Conservation (phyloP, 2,113 vertebrate genomes). For the Pelecanoides urinatrix region DNA sequence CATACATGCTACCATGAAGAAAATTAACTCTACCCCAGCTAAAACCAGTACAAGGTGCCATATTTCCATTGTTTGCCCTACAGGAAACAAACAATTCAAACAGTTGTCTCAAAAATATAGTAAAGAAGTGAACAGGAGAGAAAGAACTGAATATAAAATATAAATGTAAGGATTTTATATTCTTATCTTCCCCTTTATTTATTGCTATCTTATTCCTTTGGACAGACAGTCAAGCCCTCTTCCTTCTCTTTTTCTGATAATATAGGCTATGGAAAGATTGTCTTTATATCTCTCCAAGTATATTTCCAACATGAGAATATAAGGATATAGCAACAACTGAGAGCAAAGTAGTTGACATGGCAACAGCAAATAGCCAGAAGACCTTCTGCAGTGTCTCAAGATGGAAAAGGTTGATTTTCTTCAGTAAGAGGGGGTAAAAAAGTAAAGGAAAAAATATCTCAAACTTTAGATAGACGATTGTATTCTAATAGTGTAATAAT, state of each 20-base stretch:
- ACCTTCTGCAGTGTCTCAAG: background rate
- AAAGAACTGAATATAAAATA: background rate
- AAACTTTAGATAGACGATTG: background rate
- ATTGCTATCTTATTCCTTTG: background rate
- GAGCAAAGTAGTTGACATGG: conserved; percentile 20
- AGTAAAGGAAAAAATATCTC: background rate
- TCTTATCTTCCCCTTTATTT: background rate
- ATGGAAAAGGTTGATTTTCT: background rate
- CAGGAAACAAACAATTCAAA: background rate
- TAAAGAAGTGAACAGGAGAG: background rate
- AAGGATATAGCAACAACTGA: background rate
- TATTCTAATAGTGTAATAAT: background rate
- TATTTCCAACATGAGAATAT: background rate
- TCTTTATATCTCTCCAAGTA: background rate
- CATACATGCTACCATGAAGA: background rate
- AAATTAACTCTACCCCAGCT: background rate
- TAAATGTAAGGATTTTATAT: background rate
- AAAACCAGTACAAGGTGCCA: background rate
- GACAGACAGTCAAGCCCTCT: background rate
- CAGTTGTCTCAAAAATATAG: background rate
- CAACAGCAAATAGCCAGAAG: conserved; percentile 24
- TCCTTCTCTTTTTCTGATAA: background rate
- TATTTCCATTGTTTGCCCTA: background rate
- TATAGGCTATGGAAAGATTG: background rate
- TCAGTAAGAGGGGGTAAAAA: background rate